Base-by-base conservation (phyloP, 2,113 vertebrate species). In the Upupa epops region DNA sequence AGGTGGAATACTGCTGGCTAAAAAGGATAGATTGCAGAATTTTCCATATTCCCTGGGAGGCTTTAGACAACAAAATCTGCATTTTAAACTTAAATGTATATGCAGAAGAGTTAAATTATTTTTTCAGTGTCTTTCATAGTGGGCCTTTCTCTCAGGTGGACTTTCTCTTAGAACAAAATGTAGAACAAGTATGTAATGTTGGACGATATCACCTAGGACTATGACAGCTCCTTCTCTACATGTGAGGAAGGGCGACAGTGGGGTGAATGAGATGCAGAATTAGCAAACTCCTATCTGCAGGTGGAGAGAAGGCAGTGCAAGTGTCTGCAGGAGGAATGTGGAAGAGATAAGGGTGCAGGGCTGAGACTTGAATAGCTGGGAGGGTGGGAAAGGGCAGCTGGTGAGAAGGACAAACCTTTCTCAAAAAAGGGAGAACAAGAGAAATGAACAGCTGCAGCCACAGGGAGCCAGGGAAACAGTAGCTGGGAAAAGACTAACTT, bases 401-500 rank as follows among this genome's bases (percentile, higher is more conserved):
- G 49, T 72, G 69, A 51, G 74, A 69, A 87, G 80, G 66, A 78
- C 49, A 81, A 76, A 48, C 51, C 20, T 91, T 71, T 87, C 74
- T 48, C 66, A 63, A 63, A 51, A 79, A 72, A 61, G 55, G 18
- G 73, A 91, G 89, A 65, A 55, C 68, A 31, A 61, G 77, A 75
- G 54, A 69, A 81, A 20, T 1, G 40, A 95, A 89, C 92, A 96
- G 93, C 95, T 96, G 86, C 60, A 82, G 73, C 86, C 3, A 0
- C 77, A 51, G 92, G 88, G 88, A 95, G 63, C 70, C 92, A 40
- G 2, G 80, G 82, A 78, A 95, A 90, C 86, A 90, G 92, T 92
- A 96, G 90, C 92, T 95, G 93, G 92, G 96, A 94, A 96, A 94
- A 88, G 56, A 25, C 16, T n/a, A 51, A 59, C 84, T 89, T 83